phyloP scores from a whole-genome alignment of 2,888 invertebrate species.

The Micoletzkya japonica region DNA sequence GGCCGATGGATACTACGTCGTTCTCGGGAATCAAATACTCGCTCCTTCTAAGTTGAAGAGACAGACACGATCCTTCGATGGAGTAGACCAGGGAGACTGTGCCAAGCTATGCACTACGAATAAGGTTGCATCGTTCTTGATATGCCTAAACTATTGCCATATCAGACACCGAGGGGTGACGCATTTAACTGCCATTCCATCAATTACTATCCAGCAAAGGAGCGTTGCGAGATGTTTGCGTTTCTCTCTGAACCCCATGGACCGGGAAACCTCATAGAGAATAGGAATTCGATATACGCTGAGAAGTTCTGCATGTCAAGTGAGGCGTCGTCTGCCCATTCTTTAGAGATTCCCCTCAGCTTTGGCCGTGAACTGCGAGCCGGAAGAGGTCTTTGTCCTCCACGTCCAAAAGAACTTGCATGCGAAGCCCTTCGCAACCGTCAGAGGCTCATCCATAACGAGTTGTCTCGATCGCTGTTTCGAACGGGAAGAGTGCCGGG shows the following conservation, averaged over 20 bases:
- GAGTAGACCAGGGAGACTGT: constrained; percentile 55
- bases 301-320: constrained; percentile 61
- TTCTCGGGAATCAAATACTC: constrained; percentile 58
- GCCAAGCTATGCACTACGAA: constrained; percentile 50
- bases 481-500: constrained; percentile 8
- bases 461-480: constrained; percentile 26
- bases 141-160: background rate
- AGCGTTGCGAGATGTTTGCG: constrained; percentile 41
- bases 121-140: constrained; percentile 34
- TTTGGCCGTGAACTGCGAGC: constrained; percentile 42
- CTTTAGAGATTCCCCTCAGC: constrained; percentile 32
- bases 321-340: constrained; percentile 23
- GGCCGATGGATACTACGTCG: constrained; percentile 54
- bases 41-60: constrained; percentile 35
- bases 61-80: constrained; percentile 42
- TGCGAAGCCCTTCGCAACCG: constrained; percentile 26
- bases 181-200: constrained; percentile 53
- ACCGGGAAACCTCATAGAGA: constrained; percentile 56
- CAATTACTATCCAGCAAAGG: constrained; percentile 50
- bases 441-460: constrained; percentile 25
- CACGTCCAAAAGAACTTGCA: constrained; percentile 51
- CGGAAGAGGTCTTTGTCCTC: constrained; percentile 57
- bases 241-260: constrained; percentile 60
- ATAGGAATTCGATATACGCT: constrained; percentile 55
- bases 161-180: constrained; percentile 49